Evolutionary conservation across 92 coral and sea anemone species (phyloP), one percentile per base, ranked within the genome.

Genomic region (Meandrina meandrites): DNA sequence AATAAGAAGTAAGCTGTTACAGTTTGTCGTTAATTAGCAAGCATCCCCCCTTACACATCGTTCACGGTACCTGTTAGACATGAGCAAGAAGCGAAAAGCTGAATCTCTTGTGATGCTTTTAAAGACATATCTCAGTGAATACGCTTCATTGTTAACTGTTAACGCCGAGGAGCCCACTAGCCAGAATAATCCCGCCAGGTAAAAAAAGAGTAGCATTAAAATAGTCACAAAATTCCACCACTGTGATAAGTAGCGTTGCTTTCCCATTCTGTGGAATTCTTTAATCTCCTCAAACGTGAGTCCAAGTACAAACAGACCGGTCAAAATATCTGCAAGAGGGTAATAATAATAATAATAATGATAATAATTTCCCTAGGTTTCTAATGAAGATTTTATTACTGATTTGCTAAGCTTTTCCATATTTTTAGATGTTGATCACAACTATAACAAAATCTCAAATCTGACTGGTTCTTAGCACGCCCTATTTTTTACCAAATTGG

Each of bases 191-290:
- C 96, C 98, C 34, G 96, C 93, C 31, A 92, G 78, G 21, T 94
- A 37, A 47, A 96, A 95, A 32, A 94, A 37, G 28, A 64, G 58
- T 2, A 96, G 86, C 98, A 96, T 96, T 4, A 91, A 60, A 19
- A 93, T 84, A 14, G 98, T 92, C 11, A 91, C 90, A 83, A 91
- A 84, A 82, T 96, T 96, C 98, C 98, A 96, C 92, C 94, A 91
- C 45, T 92, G 93, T 17, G 93, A 88, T 76, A 96, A 83, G 83
- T 96, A 96, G 42, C 96, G 92, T 73, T 88, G 86, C 56, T 91
- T 86, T 40, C 94, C 94, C 35, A 92, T 92, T 15, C 92, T 91
- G 73, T 88, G 60, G 45, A 87, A 78, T 81, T 96, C 98, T 68
- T 88, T 89, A 0, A 79, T 5, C 74, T 96, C 98, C 75, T 96